Base-by-base conservation (phyloP, 1,140 invertebrate genomes). In the Drosophila tani region DNA sequence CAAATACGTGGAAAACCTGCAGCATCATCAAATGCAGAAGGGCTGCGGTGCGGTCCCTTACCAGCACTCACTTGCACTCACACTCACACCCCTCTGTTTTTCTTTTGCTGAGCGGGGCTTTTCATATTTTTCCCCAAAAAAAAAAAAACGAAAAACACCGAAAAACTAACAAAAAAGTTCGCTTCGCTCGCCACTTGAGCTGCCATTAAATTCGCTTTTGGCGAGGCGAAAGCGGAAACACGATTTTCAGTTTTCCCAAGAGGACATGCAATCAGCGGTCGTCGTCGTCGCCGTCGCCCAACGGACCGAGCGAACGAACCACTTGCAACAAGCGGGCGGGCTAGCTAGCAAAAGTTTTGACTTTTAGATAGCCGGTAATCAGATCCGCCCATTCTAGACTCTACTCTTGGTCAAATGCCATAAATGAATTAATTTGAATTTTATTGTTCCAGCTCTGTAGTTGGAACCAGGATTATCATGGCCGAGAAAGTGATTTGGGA, bases 201-300 rank as follows among this genome's bases (percentile, higher is more conserved):
- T 73, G 70, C 70, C 55, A 74, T 74, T 74, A 74, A 74, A 74
- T 50, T 74, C 68, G 46, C 68, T 73, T 73, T 74, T 71, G 51
- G 51, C 41, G 32, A 19, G 27, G 17, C 19, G 15, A 58, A 58
- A 58, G 38, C 67, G 55, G 70, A 60, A 73, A 73, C 70, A 73
- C 55, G 70, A 73, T 73, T 73, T 73, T 38, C 46, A 67, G 64
- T 35, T 68, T 17, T 68, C 21, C 27, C 51, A 41, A 50, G 41
- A 45, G 51, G 69, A 73, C 47, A 38, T 70, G 67, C 67, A 70
- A 70, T 70, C 63, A 70, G 64, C 67, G 63, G 62, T 40, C 14
- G 59, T 21, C 35, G 65, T 45, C 24, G 59, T 15, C 32, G 32
- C 6, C 5, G 21, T 21, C 3, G 35, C 15, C 35, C n/a, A 32